phyloP scores from a whole-genome alignment of 2,888 invertebrate genomes.

The Drosophila diplacantha region DNA sequence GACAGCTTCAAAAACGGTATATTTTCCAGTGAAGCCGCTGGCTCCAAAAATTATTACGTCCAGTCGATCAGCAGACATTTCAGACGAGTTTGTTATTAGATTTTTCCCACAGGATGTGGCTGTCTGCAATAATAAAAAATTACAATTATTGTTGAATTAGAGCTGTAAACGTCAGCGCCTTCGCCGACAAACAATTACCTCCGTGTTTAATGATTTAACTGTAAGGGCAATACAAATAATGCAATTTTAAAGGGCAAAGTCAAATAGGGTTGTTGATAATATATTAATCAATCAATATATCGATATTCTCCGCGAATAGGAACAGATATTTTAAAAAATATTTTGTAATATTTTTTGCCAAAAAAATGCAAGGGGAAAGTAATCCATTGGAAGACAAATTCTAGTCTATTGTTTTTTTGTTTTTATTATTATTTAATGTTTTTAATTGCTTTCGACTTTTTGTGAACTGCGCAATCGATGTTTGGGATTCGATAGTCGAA shows the following conservation, averaged over 20 bases:
- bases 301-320: too few relatives aligned
- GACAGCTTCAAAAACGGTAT: conserved; percentile 84
- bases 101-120: not conserved
- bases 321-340: too few relatives aligned
- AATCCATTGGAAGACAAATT: too few relatives aligned
- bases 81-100: conserved; percentile 1
- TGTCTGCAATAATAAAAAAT: not conserved
- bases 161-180: too few relatives aligned
- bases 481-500: not conserved
- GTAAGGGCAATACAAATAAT: not conserved
- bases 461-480: not conserved
- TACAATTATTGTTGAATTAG: too few relatives aligned
- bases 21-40: conserved; percentile 93
- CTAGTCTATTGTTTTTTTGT: too few relatives aligned
- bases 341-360: too few relatives aligned
- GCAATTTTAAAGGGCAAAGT: not conserved
- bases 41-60: conserved; percentile 96
- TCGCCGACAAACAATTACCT: not conserved
- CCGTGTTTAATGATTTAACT: too few relatives aligned
- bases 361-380: too few relatives aligned
- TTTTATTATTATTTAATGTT: too few relatives aligned
- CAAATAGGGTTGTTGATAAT: not conserved
- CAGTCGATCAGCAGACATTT: conserved; percentile 76
- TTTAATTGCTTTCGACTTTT: too few relatives aligned
- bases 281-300: too few relatives aligned